Base-by-base conservation (phyloP, 2,113 vertebrate genomes). In the Paradisaea rubra region DNA sequence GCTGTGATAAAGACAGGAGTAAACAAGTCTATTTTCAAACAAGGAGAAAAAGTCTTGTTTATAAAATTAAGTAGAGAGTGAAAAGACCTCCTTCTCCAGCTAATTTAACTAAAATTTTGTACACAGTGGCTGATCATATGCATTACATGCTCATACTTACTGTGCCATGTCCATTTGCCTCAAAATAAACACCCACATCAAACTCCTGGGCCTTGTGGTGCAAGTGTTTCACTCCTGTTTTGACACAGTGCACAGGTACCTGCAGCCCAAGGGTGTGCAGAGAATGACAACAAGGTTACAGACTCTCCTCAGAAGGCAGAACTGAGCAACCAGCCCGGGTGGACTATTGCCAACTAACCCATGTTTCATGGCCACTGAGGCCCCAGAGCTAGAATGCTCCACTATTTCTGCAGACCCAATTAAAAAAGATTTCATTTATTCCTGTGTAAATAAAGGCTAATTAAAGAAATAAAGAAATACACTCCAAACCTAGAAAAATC, bases 81-180 rank as follows among this genome's bases (percentile, higher is more conserved):
- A 47, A 60, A 61, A 83, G 15, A n/a, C 7, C 4, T 37, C 15
- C 11, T 69, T 41, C 19, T 63, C 33, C 16, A 66, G 17, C 7
- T 59, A 50, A 66, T 54, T 27, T 63, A 52, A 20, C 12, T 35
- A 21, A 25, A 22, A 13, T 45, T 53, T 22, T 84, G 24, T 61
- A 53, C 4, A 0, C 1, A 24, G 1, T 25, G 11, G 17, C 30
- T 52, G 54, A 42, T 16, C 17, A 31, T 13, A 39, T 1, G 2
- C 8, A 25, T 31, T 42, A 57, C 35, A 23, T 24, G 35, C 44
- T 59, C 4, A 11, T 94, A 98, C 99, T 99, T 97, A 99, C 99
- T 24, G 99, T 99, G 85, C 99, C 99, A 1, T 99, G 99, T 35
- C 99, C 99, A 1, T 99, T 99, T 73, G 99, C 99, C 96, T 99